Evolutionary conservation across 2,113 vertebrate genomes (phyloP).

Genomic region (Garra rufa): DNA sequence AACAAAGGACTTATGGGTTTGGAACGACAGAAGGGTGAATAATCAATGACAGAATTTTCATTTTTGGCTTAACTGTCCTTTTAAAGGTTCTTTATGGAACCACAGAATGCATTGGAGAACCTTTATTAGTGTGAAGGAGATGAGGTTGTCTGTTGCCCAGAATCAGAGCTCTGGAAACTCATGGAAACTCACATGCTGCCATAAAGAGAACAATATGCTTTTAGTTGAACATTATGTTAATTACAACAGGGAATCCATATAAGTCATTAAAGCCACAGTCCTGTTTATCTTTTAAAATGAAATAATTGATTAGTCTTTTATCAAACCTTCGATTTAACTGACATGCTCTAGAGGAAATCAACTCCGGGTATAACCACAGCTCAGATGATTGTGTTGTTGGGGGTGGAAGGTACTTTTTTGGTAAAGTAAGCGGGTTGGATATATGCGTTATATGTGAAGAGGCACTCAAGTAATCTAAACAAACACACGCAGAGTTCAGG

Average conservation of each 20-base stretch:
- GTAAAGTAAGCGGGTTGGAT: neutral
- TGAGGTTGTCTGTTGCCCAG: neutral
- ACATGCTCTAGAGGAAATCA: neutral
- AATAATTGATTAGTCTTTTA: conserved; percentile 15
- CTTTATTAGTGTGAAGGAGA: neutral
- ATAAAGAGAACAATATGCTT: conserved; percentile 3
- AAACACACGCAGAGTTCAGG: conserved; percentile 28
- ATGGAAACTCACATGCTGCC: neutral
- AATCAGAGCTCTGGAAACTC: neutral
- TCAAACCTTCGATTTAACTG: neutral
- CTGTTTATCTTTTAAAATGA: conserved; percentile 14
- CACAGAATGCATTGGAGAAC: too few relatives aligned
- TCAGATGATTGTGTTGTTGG: conserved; percentile 39
- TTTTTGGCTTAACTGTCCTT: too few relatives aligned
- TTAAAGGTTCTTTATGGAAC: too few relatives aligned
- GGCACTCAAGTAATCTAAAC: conserved; percentile 60
- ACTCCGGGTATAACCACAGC: neutral
- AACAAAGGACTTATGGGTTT: too few relatives aligned
- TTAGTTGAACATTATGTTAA: conserved; percentile 13
- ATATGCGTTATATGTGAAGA: conserved; percentile 28
- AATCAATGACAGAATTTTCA: too few relatives aligned
- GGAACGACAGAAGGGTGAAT: too few relatives aligned
- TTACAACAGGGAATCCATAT: conserved; percentile 27
- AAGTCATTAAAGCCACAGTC: conserved; percentile 32
- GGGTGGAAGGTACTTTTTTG: neutral